Evolutionary conservation across 2,797 vertebrate species (phyloP).

Genomic region (Myotis daubentonii): DNA sequence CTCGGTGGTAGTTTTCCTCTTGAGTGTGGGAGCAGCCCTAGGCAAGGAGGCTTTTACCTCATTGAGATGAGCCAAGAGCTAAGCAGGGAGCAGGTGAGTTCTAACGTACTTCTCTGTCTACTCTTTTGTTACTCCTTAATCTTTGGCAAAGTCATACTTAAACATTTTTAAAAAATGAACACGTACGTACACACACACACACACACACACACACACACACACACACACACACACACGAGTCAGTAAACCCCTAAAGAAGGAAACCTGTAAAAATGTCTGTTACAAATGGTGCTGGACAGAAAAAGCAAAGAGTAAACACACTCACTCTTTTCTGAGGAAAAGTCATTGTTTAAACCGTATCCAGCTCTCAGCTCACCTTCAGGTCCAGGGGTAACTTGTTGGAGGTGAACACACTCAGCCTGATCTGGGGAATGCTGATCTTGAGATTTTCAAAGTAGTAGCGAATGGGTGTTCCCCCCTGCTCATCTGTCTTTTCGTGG

Average conservation of each 20-base stretch:
- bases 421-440: slow-evolving; percentile 96
- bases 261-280: background rate
- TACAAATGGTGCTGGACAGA: background rate
- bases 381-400: slow-evolving; percentile 96
- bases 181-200: fast-evolving
- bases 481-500: slow-evolving; percentile 91
- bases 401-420: slow-evolving; percentile 96
- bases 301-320: background rate
- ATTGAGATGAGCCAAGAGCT: background rate
- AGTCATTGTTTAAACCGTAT: too few species aligned
- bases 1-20: background rate
- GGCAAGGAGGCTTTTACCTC: background rate
- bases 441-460: slow-evolving; percentile 99
- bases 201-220: background rate
- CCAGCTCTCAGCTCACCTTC: slow-evolving; percentile 86
- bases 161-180: background rate
- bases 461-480: slow-evolving; percentile 87
- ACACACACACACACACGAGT: background rate
- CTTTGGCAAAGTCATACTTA: slow-evolving; percentile 30
- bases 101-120: background rate
- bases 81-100: background rate
- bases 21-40: background rate
- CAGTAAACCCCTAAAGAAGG: background rate
- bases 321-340: background rate
- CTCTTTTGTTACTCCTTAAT: background rate